Conservation (phyloP, 1,140 invertebrate genomes). For the Trachymyrmex cornetzi region DNA sequence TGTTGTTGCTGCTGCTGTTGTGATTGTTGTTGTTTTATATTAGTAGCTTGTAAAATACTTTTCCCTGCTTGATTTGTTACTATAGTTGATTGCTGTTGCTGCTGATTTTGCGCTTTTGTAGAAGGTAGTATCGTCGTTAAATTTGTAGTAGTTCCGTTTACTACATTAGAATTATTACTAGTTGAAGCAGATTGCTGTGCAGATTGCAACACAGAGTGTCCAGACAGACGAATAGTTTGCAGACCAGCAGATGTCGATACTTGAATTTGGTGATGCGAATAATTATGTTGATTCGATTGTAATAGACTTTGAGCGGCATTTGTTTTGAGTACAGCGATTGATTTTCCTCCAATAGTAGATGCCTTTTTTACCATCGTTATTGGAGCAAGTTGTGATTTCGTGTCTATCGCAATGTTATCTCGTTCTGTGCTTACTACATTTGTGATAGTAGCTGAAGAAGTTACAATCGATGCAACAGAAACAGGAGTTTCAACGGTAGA, state of each 20-base stretch:
- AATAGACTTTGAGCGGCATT: conserved; percentile 83
- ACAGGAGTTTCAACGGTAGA: conserved; percentile 58
- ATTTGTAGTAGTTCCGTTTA: conserved; percentile 76
- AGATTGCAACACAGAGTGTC: conserved; percentile 85
- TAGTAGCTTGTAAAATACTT: conserved; percentile 83
- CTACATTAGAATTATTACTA: conserved; percentile 60
- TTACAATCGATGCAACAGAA: conserved; percentile 58
- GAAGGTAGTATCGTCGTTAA: conserved; percentile 82
- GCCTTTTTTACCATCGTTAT: conserved; percentile 76
- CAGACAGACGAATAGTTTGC: conserved; percentile 87
- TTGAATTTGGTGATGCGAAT: conserved; percentile 85
- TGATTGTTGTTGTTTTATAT: conserved; percentile 82
- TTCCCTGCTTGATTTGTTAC: conserved; percentile 84
- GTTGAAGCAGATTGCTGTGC: conserved; percentile 78
- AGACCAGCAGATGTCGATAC: conserved; percentile 86
- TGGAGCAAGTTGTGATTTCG: conserved; percentile 64
- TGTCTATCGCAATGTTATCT: conserved; percentile 55
- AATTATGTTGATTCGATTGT: conserved; percentile 85
- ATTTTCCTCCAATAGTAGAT: conserved; percentile 80
- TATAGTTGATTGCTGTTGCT: conserved; percentile 77
- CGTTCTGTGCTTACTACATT: conserved; percentile 58
- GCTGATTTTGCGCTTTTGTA: conserved; percentile 80
- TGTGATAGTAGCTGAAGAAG: conserved; percentile 40
- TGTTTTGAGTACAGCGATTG: conserved; percentile 84
- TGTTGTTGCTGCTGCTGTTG: conserved; percentile 81